These are phyloP conservation scores for Arnoldichthys spilopterus DNA, from an alignment of 2,797 vertebrate genomes.

Conservation along the genomic window DNA sequence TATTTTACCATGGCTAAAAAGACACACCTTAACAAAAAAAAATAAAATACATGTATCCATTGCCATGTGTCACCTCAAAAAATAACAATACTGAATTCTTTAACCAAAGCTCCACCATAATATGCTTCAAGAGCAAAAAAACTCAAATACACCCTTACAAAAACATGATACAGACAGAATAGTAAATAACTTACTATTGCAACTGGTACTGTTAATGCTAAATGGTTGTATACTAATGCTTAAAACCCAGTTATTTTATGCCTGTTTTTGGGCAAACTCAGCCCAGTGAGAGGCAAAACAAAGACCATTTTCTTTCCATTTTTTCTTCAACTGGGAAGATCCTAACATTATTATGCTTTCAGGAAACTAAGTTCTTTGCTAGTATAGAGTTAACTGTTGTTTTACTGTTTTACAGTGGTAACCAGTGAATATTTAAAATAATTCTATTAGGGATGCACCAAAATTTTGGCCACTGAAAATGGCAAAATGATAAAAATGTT, in stretches of 20 bases:
- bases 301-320: not conserved
- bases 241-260: not conserved
- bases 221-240: not conserved
- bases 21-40: constrained; percentile 12
- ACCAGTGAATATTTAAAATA: not conserved
- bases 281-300: not conserved
- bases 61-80: not conserved
- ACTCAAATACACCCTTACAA: not conserved
- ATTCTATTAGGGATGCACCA: too few species aligned
- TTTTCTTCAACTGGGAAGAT: not conserved
- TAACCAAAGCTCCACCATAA: not conserved
- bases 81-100: not conserved
- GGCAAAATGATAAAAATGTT: too few species aligned
- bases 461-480: too few species aligned
- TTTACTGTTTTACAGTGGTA: not conserved
- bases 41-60: constrained; percentile 1
- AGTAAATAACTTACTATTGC: not conserved
- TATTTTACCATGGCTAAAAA: constrained; percentile 3
- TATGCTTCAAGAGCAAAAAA: not conserved
- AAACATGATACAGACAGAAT: not conserved
- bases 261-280: not conserved
- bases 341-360: not conserved
- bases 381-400: not conserved
- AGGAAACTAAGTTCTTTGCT: constrained; percentile 1
- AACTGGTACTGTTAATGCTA: not conserved